phyloP scores from a whole-genome alignment of 2,113 vertebrate species.

The Protobothrops flavoviridis region DNA sequence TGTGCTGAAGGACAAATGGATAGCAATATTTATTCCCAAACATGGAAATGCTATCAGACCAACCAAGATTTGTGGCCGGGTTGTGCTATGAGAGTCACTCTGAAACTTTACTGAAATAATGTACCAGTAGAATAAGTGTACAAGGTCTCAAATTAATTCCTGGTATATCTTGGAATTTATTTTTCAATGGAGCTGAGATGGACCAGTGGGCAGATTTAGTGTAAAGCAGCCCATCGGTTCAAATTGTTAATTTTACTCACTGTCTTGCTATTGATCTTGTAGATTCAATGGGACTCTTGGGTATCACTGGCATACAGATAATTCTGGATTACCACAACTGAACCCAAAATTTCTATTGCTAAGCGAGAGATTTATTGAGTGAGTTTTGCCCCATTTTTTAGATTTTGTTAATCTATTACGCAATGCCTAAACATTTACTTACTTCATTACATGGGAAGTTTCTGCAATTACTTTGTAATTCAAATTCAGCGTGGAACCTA shows the following conservation, averaged over 20 bases:
- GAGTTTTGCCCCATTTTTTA: not conserved
- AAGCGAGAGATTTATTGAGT: not conserved
- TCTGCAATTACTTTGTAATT: not conserved
- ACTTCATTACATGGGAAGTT: not conserved
- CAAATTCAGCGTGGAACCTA: not conserved
- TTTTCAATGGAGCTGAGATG: not conserved
- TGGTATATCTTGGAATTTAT: not conserved
- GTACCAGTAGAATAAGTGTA: not conserved
- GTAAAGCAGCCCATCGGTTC: not conserved
- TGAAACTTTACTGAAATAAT: not conserved
- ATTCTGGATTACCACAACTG: not conserved
- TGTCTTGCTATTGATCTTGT: not conserved
- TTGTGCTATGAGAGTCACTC: not conserved
- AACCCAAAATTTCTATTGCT: not conserved
- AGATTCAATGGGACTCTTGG: not conserved
- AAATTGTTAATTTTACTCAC: not conserved
- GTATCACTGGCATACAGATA: not conserved
- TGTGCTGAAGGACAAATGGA: not conserved
- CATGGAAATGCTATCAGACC: not conserved
- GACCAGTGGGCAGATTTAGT: too few relatives aligned
- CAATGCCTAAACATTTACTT: not conserved
- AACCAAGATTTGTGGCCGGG: not conserved
- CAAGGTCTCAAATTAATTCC: not conserved
- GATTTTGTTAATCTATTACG: not conserved
- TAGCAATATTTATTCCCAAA: not conserved